Conservation (phyloP, 2,113 vertebrate species). For the Spilogale gracilis region DNA sequence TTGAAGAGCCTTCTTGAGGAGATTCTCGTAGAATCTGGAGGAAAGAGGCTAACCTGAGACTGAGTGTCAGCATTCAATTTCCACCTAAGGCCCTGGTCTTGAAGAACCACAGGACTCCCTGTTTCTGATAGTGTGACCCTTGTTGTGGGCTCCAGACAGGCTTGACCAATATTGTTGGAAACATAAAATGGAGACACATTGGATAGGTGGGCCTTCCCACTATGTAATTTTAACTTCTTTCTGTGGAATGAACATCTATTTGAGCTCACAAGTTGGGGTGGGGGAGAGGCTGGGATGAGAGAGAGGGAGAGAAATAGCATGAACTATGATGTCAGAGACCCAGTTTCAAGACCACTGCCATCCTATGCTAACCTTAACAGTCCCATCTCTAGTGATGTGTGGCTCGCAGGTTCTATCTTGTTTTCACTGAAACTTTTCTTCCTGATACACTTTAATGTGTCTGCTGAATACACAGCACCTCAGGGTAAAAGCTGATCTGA, state of each 20-base stretch:
- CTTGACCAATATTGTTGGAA: not conserved
- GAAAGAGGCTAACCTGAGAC: slow-evolving; percentile 44
- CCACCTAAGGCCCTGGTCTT: not conserved
- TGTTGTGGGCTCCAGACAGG: not conserved
- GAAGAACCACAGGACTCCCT: no score
- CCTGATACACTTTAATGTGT: not conserved
- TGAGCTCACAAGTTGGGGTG: not conserved
- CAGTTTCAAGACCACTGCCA: not conserved
- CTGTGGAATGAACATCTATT: not conserved
- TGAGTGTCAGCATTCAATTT: not conserved
- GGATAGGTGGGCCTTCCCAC: not conserved
- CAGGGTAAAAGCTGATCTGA: not conserved
- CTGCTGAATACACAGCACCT: not conserved
- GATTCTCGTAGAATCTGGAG: slow-evolving; percentile 68
- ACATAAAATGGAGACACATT: not conserved
- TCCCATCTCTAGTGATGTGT: fast-evolving
- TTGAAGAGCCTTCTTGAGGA: slow-evolving; percentile 81
- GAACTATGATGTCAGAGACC: not conserved
- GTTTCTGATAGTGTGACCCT: no score
- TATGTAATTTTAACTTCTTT: not conserved
- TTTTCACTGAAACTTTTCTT: not conserved
- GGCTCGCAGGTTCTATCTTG: not conserved
- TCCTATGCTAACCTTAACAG: no score
- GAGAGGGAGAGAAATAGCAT: not conserved
- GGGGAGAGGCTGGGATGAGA: not conserved